Evolutionary conservation across 37 sponge, comb jelly and placozoan genomes (phyloP), one percentile per base, ranked within the genome.

Genomic region (Mnemiopsis leidyi): DNA sequence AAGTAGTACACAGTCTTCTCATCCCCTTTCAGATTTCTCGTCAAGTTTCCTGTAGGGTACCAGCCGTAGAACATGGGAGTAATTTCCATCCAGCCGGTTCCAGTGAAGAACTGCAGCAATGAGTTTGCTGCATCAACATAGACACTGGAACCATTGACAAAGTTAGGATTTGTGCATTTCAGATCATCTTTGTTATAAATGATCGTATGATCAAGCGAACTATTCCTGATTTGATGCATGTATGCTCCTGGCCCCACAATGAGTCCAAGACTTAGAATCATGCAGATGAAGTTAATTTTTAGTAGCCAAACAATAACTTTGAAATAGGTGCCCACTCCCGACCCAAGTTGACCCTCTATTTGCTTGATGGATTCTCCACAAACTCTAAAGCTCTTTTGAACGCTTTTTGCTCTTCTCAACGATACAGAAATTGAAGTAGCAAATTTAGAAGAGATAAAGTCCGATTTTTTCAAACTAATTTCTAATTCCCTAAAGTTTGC

Each of bases 11-110:
- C 24, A 23, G 90, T 85, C 29, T 23, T 85, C 61, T 85, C 90
- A 0, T 23, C 24, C 23, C 61, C 61, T 36, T 39, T 21, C 5
- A 40, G 5, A 28, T 33, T 21, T 25, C 36, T 38, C 3, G 90
- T 85, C 16, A 85, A 61, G 30, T 85, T 85, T 0, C 90, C 25
- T 28, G 39, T 23, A 21, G 90, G 90, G 48, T 85, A 85, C 90
- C 90, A 85, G 29, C 90, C 90, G 23, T 85, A 85, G 48, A 85
- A 85, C 90, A 85, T 28, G 9, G 90, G 26, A 39, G 90, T 85
- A 23, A 29, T 9, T 21, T 85, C 90, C 26, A 85, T 85, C 90
- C 90, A 85, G 0, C 90, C 90, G 29, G 90, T n/a, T 26, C 90
- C 90, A 3, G 90, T 85, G 0, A 85, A 1, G 0, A 85, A 13